Conservation (phyloP, 2,797 vertebrate genomes). For the Hipposideros larvatus region DNA sequence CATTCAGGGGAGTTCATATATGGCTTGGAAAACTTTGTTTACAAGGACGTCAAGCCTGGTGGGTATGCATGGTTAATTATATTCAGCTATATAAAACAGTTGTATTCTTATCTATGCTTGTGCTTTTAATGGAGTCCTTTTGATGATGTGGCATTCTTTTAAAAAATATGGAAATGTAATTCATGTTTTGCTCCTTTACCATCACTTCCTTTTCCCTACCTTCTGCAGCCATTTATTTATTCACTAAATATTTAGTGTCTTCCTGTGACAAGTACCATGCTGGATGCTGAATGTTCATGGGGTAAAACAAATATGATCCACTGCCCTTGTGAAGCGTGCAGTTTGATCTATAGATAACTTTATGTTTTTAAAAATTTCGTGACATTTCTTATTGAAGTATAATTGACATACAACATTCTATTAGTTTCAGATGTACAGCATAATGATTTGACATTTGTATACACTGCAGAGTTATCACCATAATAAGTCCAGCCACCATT, state of each 20-base stretch:
- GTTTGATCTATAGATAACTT: neutral
- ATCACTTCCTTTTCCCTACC: neutral
- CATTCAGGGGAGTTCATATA: slow-evolving; percentile 93
- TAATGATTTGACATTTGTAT: neutral
- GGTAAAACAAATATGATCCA: neutral
- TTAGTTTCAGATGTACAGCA: neutral
- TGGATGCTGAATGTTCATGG: neutral
- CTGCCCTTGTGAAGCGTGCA: neutral
- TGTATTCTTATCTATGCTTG: neutral
- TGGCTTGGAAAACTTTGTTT: slow-evolving; percentile 95
- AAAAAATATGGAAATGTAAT: slow-evolving; percentile 81
- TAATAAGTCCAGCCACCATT: neutral
- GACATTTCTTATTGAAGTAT: neutral
- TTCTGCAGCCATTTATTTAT: slow-evolving; percentile 18
- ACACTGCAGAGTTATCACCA: neutral
- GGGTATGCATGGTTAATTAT: slow-evolving; percentile 89
- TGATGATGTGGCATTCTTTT: neutral
- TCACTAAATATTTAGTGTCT: neutral
- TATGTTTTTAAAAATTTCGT: neutral
- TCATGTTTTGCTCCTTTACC: neutral
- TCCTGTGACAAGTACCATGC: neutral
- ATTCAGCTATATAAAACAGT: neutral
- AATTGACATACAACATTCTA: neutral
- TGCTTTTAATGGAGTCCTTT: slow-evolving; percentile 45
- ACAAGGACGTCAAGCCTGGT: slow-evolving; percentile 94